These are phyloP conservation scores for Cynoglossus semilaevis DNA, from an alignment of 2,113 vertebrate genomes.

Conservation along the genomic window DNA sequence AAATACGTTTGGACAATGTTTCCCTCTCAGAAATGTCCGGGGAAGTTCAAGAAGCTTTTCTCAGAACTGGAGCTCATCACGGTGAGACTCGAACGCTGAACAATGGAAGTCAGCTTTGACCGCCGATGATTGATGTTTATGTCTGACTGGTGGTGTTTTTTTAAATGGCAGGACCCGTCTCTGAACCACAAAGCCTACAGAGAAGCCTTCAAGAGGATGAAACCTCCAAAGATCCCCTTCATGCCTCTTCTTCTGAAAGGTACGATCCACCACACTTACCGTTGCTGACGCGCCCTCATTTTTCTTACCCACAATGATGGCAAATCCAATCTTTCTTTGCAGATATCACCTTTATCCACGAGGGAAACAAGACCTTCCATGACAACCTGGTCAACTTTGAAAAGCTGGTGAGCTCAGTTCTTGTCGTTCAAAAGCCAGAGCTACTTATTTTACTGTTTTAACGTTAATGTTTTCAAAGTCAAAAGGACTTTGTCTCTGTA, in stretches of 20 bases:
- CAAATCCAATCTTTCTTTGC: conserved; percentile 34
- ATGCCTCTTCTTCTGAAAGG: conserved; percentile 98
- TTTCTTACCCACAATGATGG: too few relatives aligned
- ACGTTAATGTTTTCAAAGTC: too few relatives aligned
- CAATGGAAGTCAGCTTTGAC: not conserved
- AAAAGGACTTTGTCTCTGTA: too few relatives aligned
- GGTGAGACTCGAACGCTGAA: conserved; percentile 64
- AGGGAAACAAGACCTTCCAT: conserved; percentile 98
- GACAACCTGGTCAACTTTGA: conserved; percentile 99
- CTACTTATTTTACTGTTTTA: too few relatives aligned
- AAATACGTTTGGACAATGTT: not conserved
- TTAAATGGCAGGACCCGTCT: conserved; percentile 86
- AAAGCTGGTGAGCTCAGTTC: conserved; percentile 87
- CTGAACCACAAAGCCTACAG: conserved; percentile 98
- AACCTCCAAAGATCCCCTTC: conserved; percentile 97
- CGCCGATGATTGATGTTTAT: not conserved
- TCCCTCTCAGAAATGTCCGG: conserved; percentile 88
- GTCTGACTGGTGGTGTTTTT: conserved; percentile 36
- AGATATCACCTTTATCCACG: conserved; percentile 99
- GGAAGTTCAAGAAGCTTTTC: conserved; percentile 98
- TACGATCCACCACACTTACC: conserved; percentile 45
- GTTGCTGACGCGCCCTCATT: not conserved
- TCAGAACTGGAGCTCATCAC: conserved; percentile 97
- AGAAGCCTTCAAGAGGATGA: conserved; percentile 97
- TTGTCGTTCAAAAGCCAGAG: not conserved